These are phyloP conservation scores for Alloplasta piceator DNA, from an alignment of 2,888 invertebrate genomes.

Conservation along the genomic window DNA sequence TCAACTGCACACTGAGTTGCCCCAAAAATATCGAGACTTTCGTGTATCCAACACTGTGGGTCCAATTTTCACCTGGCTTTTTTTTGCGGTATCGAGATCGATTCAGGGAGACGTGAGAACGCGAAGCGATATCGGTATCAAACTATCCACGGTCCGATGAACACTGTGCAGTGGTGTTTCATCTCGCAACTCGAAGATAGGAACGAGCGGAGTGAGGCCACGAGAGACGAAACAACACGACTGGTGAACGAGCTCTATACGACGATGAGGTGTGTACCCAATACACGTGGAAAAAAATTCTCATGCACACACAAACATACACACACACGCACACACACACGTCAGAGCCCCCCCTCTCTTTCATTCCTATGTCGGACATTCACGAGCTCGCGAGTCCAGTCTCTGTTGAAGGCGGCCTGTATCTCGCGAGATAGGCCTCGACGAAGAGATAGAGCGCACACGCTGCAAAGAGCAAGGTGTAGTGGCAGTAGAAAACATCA, in stretches of 20 bases:
- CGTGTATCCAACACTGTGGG: not conserved
- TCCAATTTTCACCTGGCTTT: conserved; percentile 28
- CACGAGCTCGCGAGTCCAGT: conserved; percentile 47
- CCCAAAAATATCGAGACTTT: not conserved
- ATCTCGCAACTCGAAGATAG: conserved; percentile 46
- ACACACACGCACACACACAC: conserved; percentile 5
- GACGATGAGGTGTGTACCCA: conserved; percentile 46
- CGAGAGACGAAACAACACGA: conserved; percentile 18
- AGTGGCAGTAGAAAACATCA: too few relatives aligned
- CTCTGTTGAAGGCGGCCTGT: conserved; percentile 44
- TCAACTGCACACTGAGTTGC: too few relatives aligned
- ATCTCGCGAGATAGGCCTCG: conserved; percentile 13
- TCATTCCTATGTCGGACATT: too few relatives aligned
- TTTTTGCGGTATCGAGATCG: not conserved
- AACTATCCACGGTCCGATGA: conserved; percentile 61
- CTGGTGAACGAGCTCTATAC: conserved; percentile 8
- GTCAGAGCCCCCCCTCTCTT: conserved; percentile 8
- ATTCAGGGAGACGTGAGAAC: not conserved
- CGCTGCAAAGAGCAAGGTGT: too few relatives aligned
- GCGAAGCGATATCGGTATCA: conserved; percentile 56
- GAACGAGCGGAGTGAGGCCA: conserved; percentile 21
- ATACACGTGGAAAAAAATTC: not conserved
- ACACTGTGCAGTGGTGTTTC: conserved; percentile 57
- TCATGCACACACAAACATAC: conserved; percentile 11
- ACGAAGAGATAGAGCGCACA: too few relatives aligned